phyloP scores from a whole-genome alignment of 2,113 vertebrate genomes.

The Poecilia latipinna region DNA sequence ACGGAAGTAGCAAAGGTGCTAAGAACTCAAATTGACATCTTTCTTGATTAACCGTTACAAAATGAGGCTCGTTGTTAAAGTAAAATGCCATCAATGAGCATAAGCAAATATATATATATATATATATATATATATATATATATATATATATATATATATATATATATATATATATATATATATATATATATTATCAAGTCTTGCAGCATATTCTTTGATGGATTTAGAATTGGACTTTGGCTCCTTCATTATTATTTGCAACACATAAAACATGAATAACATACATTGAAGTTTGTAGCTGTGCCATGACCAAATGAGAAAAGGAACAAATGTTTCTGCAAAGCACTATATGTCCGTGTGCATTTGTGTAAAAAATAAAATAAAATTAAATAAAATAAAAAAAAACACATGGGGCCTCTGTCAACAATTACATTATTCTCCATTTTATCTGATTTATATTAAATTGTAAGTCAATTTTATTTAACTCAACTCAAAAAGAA shows the following conservation, averaged over 20 bases:
- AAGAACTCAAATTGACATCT: constrained; percentile 18
- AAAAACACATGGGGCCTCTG: background rate
- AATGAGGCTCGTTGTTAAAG: background rate
- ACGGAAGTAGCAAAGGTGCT: constrained; percentile 5
- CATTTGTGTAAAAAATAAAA: background rate
- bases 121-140: no score
- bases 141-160: no score
- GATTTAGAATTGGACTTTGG: background rate
- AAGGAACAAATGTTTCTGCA: background rate
- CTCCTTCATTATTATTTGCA: background rate
- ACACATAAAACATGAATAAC: no score
- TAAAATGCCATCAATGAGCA: background rate
- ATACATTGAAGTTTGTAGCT: background rate
- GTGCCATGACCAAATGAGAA: no score
- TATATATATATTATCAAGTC: no score
- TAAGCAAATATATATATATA: no score
- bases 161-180: no score
- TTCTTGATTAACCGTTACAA: background rate
- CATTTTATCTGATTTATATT: background rate
- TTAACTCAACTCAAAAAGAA: background rate
- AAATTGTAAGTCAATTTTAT: background rate
- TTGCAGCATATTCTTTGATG: no score
- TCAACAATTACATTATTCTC: background rate
- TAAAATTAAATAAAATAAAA: no score
- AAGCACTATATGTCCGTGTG: background rate